A percentile compares a stretch with the other conserved stretches of the same genome.
Evolutionary conservation across 2,888 invertebrate genomes (phyloP).

Genomic region (Lutraria lutraria): DNA sequence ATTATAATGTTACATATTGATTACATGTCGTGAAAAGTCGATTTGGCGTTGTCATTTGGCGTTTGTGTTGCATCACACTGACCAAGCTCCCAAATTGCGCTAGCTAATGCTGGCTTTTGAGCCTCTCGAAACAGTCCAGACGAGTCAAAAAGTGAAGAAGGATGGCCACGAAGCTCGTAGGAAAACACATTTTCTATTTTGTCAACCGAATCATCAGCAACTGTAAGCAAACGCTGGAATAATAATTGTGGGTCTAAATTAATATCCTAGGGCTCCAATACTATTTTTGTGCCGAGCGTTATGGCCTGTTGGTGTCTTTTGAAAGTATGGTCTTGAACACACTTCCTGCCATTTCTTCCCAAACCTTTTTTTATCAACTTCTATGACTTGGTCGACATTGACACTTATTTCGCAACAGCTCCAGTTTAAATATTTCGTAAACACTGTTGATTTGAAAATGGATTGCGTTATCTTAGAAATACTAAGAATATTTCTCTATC

Average conservation of each 20-base stretch:
- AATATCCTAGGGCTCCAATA: no score
- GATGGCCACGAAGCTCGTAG: slow-evolving; percentile 69
- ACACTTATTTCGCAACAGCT: no score
- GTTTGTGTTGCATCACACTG: slow-evolving; percentile 18
- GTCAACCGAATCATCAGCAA: slow-evolving; percentile 49
- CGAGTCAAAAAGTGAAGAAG: slow-evolving; percentile 71
- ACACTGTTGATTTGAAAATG: no score
- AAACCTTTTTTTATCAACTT: no score
- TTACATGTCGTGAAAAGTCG: slow-evolving; percentile 72
- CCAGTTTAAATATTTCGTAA: no score
- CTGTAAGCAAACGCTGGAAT: slow-evolving; percentile 70
- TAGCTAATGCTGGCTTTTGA: slow-evolving; percentile 69
- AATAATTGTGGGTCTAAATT: slow-evolving; percentile 72
- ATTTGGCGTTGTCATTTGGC: background rate
- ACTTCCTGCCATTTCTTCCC: no score
- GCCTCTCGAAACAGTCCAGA: slow-evolving; percentile 54
- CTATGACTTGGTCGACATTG: no score
- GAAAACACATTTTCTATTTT: slow-evolving; percentile 57
- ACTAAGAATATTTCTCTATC: no score
- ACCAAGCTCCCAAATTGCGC: slow-evolving; percentile 64
- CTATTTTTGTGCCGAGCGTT: no score
- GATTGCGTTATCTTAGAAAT: no score
- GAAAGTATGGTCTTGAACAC: no score
- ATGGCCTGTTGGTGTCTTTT: no score
- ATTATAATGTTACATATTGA: slow-evolving; percentile 63